Evolutionary conservation across 2,113 vertebrate genomes (phyloP), one percentile per base, ranked within the genome.

Genomic region (Gulo gulo): DNA sequence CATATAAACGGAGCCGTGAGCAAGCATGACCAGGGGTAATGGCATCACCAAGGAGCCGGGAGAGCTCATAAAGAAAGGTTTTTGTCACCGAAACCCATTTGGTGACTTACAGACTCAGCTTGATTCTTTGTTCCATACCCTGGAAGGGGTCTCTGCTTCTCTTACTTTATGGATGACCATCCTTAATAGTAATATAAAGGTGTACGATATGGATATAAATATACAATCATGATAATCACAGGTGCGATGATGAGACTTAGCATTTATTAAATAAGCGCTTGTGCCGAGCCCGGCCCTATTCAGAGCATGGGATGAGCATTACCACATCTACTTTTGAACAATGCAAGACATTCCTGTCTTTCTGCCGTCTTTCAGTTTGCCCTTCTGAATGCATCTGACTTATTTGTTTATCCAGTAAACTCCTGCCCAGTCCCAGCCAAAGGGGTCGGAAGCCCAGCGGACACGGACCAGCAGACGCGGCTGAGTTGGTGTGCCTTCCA

Each of bases 81-180:
- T 97, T 81, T 92, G 92, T 94, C 97, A 88, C 67, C 82, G 52
- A 50, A 87, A 93, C 82, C 95, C 85, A 61, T 18, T 50, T 81
- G 94, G 87, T 95, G 95, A 97, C 97, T 96, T 94, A 91, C 0
- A 79, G 96, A 90, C 47, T 7, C 91, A 11, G 82, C 65, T 69
- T 61, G 61, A 45, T 82, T 89, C 92, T 83, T 86, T 47, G 97
- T 94, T 96, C n/a, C 20, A 57, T 26, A 7, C 1, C 84, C 95
- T 88, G 47, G 55, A 24, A 88, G 59, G 78, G 7, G 74, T 69
- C 84, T 94, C 81, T 87, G 78, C 42, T 23, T 45, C 69, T 69
- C 85, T 87, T 67, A 45, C 13, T 61, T 86, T 36, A 79, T 29
- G 18, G 26, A n/a, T 11, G 13, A 4, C 12, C 79, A 36, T 13